Conservation (phyloP, 2,797 vertebrate genomes). For the Rhinophrynus dorsalis region DNA sequence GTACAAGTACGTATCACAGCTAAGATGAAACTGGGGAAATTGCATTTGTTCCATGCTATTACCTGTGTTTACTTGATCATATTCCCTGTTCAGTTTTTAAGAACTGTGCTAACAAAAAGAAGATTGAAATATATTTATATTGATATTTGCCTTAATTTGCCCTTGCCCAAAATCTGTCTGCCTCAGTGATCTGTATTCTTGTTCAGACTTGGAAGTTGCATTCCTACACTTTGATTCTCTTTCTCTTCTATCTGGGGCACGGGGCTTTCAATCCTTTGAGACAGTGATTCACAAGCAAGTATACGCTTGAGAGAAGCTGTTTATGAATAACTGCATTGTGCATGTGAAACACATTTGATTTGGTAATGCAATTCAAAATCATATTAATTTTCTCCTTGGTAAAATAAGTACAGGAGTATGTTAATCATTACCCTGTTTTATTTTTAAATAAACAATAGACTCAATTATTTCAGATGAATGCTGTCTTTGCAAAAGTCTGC, state of each 20-base stretch:
- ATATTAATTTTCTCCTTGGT: constrained; percentile 19
- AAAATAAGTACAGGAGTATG: constrained; percentile 7
- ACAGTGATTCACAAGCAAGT: constrained; percentile 24
- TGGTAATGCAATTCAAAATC: background rate
- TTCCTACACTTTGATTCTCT: constrained; percentile 19
- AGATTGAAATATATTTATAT: background rate
- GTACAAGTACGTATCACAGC: background rate
- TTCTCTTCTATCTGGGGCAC: constrained; percentile 26
- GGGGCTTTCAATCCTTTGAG: background rate
- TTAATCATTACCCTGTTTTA: constrained; percentile 27
- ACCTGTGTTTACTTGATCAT: background rate
- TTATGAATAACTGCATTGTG: constrained; percentile 30
- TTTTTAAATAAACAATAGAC: constrained; percentile 21
- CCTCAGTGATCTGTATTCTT: constrained; percentile 17
- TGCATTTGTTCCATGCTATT: background rate
- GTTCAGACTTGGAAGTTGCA: constrained; percentile 26
- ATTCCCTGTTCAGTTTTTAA: background rate
- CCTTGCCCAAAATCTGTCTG: constrained; percentile 7
- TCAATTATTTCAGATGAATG: constrained; percentile 21
- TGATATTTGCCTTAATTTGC: background rate
- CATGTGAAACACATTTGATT: background rate
- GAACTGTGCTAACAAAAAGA: too few relatives aligned
- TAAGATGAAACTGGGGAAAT: background rate
- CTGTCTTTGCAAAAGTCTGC: background rate
- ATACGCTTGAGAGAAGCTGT: constrained; percentile 24